Conservation (phyloP, 2,113 vertebrate genomes). For the Geococcyx californianus region DNA sequence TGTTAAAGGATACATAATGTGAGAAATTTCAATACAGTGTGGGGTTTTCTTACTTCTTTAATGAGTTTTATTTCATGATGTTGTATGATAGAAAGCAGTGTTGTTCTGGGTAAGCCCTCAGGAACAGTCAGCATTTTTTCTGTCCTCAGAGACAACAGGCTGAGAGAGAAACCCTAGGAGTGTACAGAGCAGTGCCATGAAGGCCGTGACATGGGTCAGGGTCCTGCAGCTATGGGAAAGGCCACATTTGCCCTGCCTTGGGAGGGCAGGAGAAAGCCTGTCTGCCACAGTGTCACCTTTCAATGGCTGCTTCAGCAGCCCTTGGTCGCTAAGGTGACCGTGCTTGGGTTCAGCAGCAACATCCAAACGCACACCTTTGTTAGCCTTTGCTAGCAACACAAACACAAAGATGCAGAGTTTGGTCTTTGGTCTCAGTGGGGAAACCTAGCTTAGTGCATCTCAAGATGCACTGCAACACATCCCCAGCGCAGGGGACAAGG, state of each 20-base stretch:
- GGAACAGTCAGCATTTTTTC: not conserved
- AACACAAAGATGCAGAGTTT: not conserved
- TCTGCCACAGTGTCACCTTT: not conserved
- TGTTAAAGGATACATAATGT: not conserved
- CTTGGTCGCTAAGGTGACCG: fast-evolving
- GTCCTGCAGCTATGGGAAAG: not conserved
- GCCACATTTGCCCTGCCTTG: not conserved
- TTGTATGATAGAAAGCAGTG: not conserved
- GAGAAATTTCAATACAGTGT: not conserved
- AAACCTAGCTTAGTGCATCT: not conserved
- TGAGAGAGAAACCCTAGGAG: not conserved
- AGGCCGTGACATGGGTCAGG: fast-evolving
- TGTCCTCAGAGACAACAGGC: not conserved
- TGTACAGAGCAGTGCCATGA: not conserved
- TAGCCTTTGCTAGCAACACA: not conserved
- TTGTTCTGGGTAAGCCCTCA: not conserved
- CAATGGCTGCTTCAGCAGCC: fast-evolving
- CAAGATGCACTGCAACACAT: not conserved
- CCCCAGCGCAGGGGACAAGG: not conserved
- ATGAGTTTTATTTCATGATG: not conserved
- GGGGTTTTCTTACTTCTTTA: not conserved
- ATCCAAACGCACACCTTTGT: fast-evolving
- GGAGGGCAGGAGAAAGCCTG: not conserved
- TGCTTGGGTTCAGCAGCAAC: fast-evolving
- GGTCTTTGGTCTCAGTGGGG: fast-evolving